Percentiles rank a stretch among this genome's conserved stretches.
phyloP scores from a whole-genome alignment of 2,797 vertebrate species.

The Catostomus latipinnis region DNA sequence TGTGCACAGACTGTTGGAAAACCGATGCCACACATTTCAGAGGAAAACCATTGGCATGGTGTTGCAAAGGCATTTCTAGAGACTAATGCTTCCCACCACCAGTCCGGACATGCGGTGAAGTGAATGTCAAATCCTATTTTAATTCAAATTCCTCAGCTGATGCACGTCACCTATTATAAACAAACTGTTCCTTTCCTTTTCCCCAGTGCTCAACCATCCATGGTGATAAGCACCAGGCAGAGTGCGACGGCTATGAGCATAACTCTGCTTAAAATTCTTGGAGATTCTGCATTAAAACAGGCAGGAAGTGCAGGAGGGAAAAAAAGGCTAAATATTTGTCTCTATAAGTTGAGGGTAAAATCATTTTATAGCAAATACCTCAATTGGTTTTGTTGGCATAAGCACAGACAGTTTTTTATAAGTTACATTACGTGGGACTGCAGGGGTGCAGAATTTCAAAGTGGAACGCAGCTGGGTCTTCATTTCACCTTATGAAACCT shows the following conservation, averaged over 20 bases:
- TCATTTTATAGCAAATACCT: background rate
- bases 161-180: constrained; percentile 82
- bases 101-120: constrained; percentile 92
- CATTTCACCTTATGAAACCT: constrained; percentile 41
- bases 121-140: constrained; percentile 91
- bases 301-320: no score
- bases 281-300: constrained; percentile 4
- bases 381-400: background rate
- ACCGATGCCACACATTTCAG: constrained; percentile 68
- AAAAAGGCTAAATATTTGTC: no score
- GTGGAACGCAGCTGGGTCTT: constrained; percentile 23
- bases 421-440: background rate
- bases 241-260: background rate
- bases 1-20: constrained; percentile 55
- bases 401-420: background rate
- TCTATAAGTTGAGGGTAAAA: background rate
- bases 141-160: constrained; percentile 88
- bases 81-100: constrained; percentile 91
- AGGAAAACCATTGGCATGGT: constrained; percentile 83
- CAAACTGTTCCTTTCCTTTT: constrained; percentile 72
- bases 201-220: constrained; percentile 62
- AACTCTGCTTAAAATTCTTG: constrained; percentile 12
- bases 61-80: constrained; percentile 85
- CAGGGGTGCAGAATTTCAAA: constrained; percentile 15
- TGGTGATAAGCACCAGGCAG: no score